Evolutionary conservation across 2,888 invertebrate genomes (phyloP), one percentile per base, ranked within the genome.

Genomic region (Chrysotoxum bicinctum): DNA sequence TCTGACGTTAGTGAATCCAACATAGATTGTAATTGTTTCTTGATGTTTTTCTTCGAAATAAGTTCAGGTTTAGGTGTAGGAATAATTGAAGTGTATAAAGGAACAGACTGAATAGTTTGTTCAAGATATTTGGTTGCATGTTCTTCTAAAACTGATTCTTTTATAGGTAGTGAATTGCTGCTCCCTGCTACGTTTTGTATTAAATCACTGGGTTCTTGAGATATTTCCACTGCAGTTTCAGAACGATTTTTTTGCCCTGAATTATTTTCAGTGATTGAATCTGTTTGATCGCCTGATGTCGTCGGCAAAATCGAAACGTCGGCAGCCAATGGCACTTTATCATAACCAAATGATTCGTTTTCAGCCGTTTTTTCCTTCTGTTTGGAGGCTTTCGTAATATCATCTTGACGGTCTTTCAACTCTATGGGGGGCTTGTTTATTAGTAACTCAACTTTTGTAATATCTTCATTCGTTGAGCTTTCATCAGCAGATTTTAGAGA

Each of bases 21-120:
- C 50, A 66, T 66, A 0, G 66, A 50, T 50, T 66, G 48, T 35
- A 66, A 12, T 35, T 66, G 66, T 23, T 66, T 52, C 7, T 16
- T 52, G 9, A 62, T 8, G 10, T 14, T 37, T 30, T 62, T 62
- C 30, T 40, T 62, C n/a, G 66, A 16, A 2, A 12, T 14, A 3
- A 35, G 0, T n/a, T 50, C 66, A 8, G 35, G 21, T 50, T 50
- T 66, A 1, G 19, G 8, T 45, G 14, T 9, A 10, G 40, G 10
- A 32, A 2, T 6, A 14, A 8, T 4, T 0, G 58, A 21, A 37
- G 21, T 3, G 19, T 8, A 26, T n/a, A 26, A 30, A 16, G n/a
- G 16, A 19, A 3, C 19, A 19, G 45, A n/a, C 1, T 7, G 2
- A 26, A 26, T 23, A 4, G 23, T 5, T 14, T 50, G 23, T 23